A percentile compares a stretch with the other conserved stretches of the same genome.
phyloP scores from a whole-genome alignment of 2,888 invertebrate genomes.

The Xanthorhoe designata region DNA sequence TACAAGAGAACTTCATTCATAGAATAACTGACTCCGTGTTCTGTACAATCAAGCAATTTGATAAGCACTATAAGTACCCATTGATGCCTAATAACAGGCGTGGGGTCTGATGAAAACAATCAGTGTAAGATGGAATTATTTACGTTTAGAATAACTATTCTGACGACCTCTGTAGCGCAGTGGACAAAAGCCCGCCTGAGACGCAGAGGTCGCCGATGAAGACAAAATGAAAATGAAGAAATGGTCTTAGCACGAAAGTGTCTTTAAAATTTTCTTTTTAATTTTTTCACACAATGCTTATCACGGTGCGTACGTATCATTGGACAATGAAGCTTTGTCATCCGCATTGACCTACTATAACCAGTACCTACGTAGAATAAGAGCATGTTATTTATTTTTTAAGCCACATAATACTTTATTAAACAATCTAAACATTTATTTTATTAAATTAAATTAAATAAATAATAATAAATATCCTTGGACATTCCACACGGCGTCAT shows the following conservation, averaged over 20 bases:
- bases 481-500: no score
- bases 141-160: no score
- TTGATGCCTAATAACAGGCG: constrained; percentile 18
- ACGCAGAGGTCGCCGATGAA: no score
- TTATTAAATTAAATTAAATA: no score
- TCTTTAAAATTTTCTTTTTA: background rate
- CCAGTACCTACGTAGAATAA: constrained; percentile 10
- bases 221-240: no score
- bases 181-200: no score
- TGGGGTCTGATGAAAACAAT: background rate
- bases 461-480: no score
- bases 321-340: constrained; percentile 59
- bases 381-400: constrained; percentile 1
- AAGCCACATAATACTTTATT: no score
- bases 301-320: constrained; percentile 26
- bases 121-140: background rate
- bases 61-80: constrained; percentile 35
- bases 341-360: constrained; percentile 67
- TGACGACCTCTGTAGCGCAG: no score
- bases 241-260: background rate
- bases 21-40: constrained; percentile 19
- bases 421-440: no score
- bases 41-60: constrained; percentile 38
- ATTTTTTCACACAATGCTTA: constrained; percentile 28
- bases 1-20: constrained; percentile 36